Evolutionary conservation across 1,140 invertebrate species (phyloP).

Genomic region (Microplitis mediator): DNA sequence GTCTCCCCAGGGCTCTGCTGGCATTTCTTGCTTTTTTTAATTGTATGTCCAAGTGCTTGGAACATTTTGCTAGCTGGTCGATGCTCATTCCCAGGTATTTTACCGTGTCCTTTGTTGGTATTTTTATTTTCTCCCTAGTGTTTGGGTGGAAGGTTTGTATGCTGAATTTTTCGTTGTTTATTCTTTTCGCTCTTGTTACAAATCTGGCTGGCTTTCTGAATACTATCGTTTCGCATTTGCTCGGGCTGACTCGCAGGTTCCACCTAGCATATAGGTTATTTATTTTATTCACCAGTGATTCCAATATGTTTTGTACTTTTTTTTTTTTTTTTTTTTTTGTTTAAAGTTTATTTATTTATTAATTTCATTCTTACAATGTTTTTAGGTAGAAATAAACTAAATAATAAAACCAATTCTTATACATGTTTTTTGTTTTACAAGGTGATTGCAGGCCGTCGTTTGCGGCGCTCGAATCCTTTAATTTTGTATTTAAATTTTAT

Average conservation of each 20-base stretch:
- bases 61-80: not conserved
- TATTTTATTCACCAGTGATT: conserved; percentile 22
- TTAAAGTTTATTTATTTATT: too few species aligned
- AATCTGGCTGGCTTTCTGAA: conserved; percentile 9
- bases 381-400: too few species aligned
- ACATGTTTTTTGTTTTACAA: too few species aligned
- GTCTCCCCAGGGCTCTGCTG: not conserved
- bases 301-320: not conserved
- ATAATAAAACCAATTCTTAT: too few species aligned
- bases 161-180: conserved; percentile 12
- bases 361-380: too few species aligned
- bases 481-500: too few species aligned
- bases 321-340: too few species aligned
- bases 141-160: not conserved
- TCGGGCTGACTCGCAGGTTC: conserved; percentile 26
- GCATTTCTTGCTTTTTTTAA: not conserved
- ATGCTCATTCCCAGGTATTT: conserved; percentile 18
- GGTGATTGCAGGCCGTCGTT: too few species aligned
- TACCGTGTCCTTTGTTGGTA: not conserved
- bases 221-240: conserved; percentile 31
- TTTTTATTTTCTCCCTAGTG: not conserved
- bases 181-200: not conserved
- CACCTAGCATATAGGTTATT: conserved; percentile 20
- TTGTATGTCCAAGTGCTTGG: conserved; percentile 2
- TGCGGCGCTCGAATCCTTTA: too few species aligned